Evolutionary conservation across 2,888 invertebrate species (phyloP).

Genomic region (Watsonalla cultraria): DNA sequence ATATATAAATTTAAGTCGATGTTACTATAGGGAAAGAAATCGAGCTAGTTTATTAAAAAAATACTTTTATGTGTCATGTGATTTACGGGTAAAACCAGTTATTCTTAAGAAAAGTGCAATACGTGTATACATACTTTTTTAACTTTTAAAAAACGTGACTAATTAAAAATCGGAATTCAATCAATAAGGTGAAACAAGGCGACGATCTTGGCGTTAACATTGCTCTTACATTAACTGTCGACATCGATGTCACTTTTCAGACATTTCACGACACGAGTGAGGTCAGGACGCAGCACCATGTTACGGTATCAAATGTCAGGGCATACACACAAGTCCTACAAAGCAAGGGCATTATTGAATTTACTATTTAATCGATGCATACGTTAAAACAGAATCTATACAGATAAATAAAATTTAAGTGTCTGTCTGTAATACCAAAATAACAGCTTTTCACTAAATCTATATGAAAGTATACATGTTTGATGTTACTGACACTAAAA

Average conservation of each 20-base stretch:
- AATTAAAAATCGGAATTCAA: not conserved
- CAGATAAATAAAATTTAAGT: no score
- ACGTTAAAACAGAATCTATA: slow-evolving; percentile 6
- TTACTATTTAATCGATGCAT: slow-evolving; percentile 1
- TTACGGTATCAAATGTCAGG: slow-evolving; percentile 54
- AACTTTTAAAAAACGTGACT: not conserved
- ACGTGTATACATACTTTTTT: no score
- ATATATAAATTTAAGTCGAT: no score
- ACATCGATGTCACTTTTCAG: slow-evolving; percentile 29
- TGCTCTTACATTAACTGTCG: slow-evolving; percentile 8
- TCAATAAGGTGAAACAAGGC: not conserved
- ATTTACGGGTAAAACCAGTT: no score
- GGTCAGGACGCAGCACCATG: slow-evolving; percentile 37
- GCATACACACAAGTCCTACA: slow-evolving; percentile 44
- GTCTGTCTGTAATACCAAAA: no score
- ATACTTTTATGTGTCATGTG: no score
- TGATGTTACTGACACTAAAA: no score
- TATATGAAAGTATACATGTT: no score
- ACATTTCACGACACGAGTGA: slow-evolving; percentile 50
- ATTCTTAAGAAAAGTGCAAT: no score
- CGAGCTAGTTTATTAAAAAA: no score
- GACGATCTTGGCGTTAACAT: slow-evolving; percentile 10
- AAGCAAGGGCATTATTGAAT: slow-evolving; percentile 45
- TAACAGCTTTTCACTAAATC: no score
- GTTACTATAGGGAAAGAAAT: no score